Base-by-base conservation (phyloP, 1,140 invertebrate species). In the Meloidogyne exigua region DNA sequence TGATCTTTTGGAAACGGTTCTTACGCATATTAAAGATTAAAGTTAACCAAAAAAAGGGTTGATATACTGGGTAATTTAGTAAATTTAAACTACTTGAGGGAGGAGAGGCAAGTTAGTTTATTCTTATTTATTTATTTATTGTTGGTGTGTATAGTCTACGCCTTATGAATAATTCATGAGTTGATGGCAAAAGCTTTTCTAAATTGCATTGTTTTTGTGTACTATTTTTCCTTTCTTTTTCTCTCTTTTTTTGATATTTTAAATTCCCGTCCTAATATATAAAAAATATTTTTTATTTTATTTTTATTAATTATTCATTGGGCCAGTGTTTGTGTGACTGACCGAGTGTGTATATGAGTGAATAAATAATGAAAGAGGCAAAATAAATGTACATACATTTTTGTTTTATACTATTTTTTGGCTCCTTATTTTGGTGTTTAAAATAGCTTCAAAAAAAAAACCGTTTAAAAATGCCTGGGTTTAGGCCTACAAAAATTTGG, bases 301-400 rank as follows among this genome's bases (percentile, higher is more conserved):
- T n/a, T n/a, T n/a, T n/a, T 57, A 57, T 57, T 57, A 57, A 57
- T 57, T 57, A 57, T 57, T 57, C 49, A 57, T 57, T 57, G 49
- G 49, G 18, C 49, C 49, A 57, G 49, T 57, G 9, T 57, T 57
- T 57, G 49, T 57, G 18, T 49, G 49, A 57, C 49, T 57, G 49
- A 57, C 49, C 49, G 49, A 7, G 18, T 57, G 44, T 49, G 44
- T 18, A 18, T 18, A 18, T 57, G 49, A 57, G 18, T 57, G 49
- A 57, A 57, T 57, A 57, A 57, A 57, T 57, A 57, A 57, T 57
- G 18, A 57, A n/a, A 57, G 49, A 57, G 49, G 49, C 49, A 57
- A 57, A 57, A 57, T n/a, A 18, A n/a, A 12, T n/a, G 9, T 57
- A 57, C 10, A 21, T 57, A 7, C 1, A n/a, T 57, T 57, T 12